These are phyloP conservation scores for Scomber japonicus DNA, from an alignment of 2,113 vertebrate species.

Conservation along the genomic window DNA sequence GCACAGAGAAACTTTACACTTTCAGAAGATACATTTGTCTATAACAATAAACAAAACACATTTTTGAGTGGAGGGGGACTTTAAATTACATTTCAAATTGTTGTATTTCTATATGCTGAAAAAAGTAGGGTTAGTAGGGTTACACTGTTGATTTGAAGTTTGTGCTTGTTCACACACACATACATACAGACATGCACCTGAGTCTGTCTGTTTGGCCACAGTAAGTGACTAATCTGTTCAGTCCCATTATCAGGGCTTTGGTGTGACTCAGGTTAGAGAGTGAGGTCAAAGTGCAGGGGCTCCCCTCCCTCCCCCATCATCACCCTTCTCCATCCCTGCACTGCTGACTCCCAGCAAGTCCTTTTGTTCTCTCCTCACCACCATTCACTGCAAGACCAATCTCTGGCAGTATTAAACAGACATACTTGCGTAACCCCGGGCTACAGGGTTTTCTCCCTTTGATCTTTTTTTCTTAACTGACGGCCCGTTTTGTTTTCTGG, in stretches of 20 bases:
- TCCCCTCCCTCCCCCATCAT: constrained; percentile 32
- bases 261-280: constrained; percentile 72
- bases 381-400: constrained; percentile 69
- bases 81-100: not conserved
- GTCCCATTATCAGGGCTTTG: constrained; percentile 62
- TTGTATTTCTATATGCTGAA: not conserved
- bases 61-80: too few species aligned
- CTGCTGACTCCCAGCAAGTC: constrained; percentile 57
- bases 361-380: constrained; percentile 67
- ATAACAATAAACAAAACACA: too few species aligned
- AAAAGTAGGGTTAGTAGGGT: too few species aligned
- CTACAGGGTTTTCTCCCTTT: constrained; percentile 56
- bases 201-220: constrained; percentile 34
- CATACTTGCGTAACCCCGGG: constrained; percentile 70
- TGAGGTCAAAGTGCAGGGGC: constrained; percentile 69
- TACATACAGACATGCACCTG: not conserved
- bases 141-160: not conserved
- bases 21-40: too few species aligned
- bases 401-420: constrained; percentile 70
- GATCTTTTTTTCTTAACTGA: constrained; percentile 66
- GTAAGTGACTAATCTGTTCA: constrained; percentile 69
- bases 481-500: constrained; percentile 62
- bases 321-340: constrained; percentile 39
- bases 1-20: too few species aligned
- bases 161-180: not conserved